Conservation (phyloP, 2,888 invertebrate genomes). For the Phlogophora meticulosa region DNA sequence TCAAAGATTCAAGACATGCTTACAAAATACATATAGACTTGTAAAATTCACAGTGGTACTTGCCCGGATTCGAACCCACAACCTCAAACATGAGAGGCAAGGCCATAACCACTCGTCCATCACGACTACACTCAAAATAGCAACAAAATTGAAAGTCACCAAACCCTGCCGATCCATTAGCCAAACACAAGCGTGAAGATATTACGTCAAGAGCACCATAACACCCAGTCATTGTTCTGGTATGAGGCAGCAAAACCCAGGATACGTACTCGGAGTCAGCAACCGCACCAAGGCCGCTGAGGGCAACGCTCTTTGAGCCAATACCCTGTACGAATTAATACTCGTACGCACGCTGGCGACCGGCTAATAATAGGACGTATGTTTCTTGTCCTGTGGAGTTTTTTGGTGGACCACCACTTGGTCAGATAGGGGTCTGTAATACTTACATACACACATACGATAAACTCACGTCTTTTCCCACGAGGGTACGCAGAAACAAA, state of each 20-base stretch:
- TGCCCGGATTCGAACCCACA: no score
- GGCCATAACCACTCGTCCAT: no score
- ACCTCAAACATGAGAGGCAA: no score
- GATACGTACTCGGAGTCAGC: slow-evolving; percentile 34
- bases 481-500: no score
- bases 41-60: no score
- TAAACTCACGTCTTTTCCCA: no score
- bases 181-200: neutral
- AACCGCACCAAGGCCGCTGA: slow-evolving; percentile 49
- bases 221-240: slow-evolving; percentile 13
- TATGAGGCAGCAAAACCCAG: slow-evolving; percentile 24
- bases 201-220: neutral
- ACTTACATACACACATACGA: no score
- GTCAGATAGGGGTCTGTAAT: neutral
- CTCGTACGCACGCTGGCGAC: slow-evolving; percentile 18
- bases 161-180: neutral
- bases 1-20: no score
- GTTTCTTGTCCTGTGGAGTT: slow-evolving; percentile 20
- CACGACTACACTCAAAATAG: no score
- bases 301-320: slow-evolving; percentile 51
- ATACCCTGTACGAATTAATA: slow-evolving; percentile 50
- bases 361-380: slow-evolving; percentile 41
- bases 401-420: slow-evolving; percentile 26
- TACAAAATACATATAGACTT: no score
- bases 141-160: no score